Evolutionary conservation across 2,113 vertebrate species (phyloP), one percentile per base, ranked within the genome.

Genomic region (Tautogolabrus adspersus): DNA sequence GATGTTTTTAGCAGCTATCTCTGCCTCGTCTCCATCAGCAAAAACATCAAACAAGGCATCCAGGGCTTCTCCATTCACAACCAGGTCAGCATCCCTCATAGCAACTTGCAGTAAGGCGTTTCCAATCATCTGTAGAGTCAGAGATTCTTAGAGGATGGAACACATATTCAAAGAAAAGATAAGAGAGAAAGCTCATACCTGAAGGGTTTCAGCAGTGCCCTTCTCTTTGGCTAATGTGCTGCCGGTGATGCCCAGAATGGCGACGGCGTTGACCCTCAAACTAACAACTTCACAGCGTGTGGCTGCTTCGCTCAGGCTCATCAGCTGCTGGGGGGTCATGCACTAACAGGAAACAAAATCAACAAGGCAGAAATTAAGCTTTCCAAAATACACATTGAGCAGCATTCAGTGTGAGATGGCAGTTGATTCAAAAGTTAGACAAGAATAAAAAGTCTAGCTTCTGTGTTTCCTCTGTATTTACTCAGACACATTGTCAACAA

Each of bases 11-110:
- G 96, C 96, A 0, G 96, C 97, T 7, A 67, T 92, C 89, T 99
- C 97, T 0, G 97, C 96, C 89, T 98, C 97, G 59, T 94, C 83
- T 9, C 98, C 97, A 58, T 99, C 97, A 2, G 97, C 97, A 81
- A 99, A 99, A 19, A 98, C 97, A 30, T 99, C 98, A 72, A 99
- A 96, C 83, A 99, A 90, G 37, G 97, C 97, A 58, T 99, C 98
- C 69, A 99, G 92, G 12, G 97, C 97, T 89, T 98, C 98, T 52
- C 97, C 97, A 4, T 94, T 94, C 34, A 97, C 98, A 26, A 98
- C 96, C 38, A 99, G 94, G 72, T 96, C 95, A 18, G 91, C 26
- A 13, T 99, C 97, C 83, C 90, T 97, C 10, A 93, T 93, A 23
- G 96, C 95, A 7, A 98, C 95, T 54, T 96, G 94, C 52, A 99